Evolutionary conservation across 2,888 invertebrate genomes (phyloP), one percentile per base, ranked within the genome.

Genomic region (Leptarthrus brevirostris): DNA sequence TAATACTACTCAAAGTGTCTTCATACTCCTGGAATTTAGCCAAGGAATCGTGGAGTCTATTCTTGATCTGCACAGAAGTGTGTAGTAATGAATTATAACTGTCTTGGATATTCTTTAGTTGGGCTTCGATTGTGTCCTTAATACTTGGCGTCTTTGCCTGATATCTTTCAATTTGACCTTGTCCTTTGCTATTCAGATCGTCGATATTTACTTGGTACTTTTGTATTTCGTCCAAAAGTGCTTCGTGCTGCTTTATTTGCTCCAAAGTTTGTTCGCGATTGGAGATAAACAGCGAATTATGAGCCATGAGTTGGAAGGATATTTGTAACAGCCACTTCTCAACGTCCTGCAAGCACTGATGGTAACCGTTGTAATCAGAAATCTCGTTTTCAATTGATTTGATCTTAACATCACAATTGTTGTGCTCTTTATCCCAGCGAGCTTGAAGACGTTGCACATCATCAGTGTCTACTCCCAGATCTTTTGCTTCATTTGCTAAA

Each of bases 321-420:
- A 95, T 93, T 85, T 97, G 96, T 22, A 97, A 85, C 56, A 97
- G 86, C 97, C 97, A 98, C 83, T 97, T 97, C 83, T 97, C 97
- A 0, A 93, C 94, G 79, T 97, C 96, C 86, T 97, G 97, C 22
- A 97, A 86, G 10, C 92, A 92, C 80, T 93, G 93, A 79, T 96
- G 94, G 81, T 97, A 98, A 12, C 90, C 88, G 80, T 92, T 93
- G 83, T 95, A 96, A 72, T 94, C 92, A 76, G 91, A 89, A 72
- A 97, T 92, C 82, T 96, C 95, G 18, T 89, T 87, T 81, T 96
- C 95, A 0, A 97, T 82, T 10, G 89, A 87, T 49, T 88, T 87
- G 78, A 90, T 91, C 74, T 89, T 88, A 2, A 88, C 87, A 6
- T 77, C 78, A 77, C 92, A 92, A 76, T 89, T 88, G 0, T 87